Conservation (phyloP, 2,113 vertebrate species). For the Urocitellus parryii region DNA sequence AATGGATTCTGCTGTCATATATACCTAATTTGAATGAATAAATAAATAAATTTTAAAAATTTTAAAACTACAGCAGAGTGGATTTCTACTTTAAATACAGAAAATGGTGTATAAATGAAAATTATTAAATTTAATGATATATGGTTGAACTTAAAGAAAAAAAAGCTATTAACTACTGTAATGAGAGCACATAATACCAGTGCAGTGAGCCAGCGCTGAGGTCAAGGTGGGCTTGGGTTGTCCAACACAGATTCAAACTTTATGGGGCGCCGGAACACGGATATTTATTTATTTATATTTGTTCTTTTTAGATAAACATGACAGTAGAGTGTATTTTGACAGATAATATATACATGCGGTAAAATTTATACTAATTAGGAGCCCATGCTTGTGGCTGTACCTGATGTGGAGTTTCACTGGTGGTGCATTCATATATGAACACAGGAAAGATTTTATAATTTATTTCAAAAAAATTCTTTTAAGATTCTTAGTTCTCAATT, state of each 20-base stretch:
- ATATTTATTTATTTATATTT: too few relatives aligned
- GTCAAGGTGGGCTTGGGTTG: background rate
- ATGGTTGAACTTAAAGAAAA: background rate
- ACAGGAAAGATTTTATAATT: background rate
- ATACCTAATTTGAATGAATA: too few relatives aligned
- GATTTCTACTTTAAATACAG: background rate
- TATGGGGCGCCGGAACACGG: background rate
- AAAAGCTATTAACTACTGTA: background rate
- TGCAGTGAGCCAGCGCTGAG: background rate
- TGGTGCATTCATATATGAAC: too few relatives aligned
- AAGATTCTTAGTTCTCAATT: background rate
- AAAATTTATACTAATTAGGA: too few relatives aligned
- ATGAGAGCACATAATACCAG: background rate
- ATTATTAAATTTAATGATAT: background rate
- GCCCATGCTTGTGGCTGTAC: too few relatives aligned
- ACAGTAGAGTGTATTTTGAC: too few relatives aligned
- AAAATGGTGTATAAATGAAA: background rate
- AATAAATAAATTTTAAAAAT: too few relatives aligned
- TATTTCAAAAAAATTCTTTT: conserved; percentile 1
- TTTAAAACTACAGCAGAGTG: background rate
- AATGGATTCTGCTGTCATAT: too few relatives aligned
- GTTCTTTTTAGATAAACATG: too few relatives aligned
- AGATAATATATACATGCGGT: too few relatives aligned
- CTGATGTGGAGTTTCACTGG: too few relatives aligned
- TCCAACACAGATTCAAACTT: background rate